Percentiles rank a stretch among this genome's conserved stretches.
phyloP scores from a whole-genome alignment of 2,113 vertebrate genomes.

The Carlito syrichta region DNA sequence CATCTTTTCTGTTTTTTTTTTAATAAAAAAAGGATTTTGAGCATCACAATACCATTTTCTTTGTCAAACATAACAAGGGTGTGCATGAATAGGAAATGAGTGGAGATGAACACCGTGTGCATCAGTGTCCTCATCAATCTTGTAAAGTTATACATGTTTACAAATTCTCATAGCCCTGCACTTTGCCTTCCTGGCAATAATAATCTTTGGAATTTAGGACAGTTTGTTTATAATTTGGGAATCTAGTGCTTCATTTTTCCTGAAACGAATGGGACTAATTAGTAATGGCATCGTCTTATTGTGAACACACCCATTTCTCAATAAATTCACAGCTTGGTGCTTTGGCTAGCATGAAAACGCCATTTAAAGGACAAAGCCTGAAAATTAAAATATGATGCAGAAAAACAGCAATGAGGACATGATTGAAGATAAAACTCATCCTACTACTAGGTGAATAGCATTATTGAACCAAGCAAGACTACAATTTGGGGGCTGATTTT shows the following conservation, averaged over 20 bases:
- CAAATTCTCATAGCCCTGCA: neutral
- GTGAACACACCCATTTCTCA: slow-evolving; percentile 37
- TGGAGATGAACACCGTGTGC: neutral
- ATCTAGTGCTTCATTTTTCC: slow-evolving; percentile 34
- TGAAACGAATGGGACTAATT: slow-evolving; percentile 11
- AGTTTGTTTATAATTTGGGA: slow-evolving; percentile 51
- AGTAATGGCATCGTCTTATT: slow-evolving; percentile 23
- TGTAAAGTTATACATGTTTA: neutral
- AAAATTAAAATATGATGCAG: neutral
- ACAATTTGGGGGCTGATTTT: slow-evolving; percentile 66
- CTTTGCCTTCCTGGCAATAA: slow-evolving; percentile 7
- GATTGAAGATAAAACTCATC: slow-evolving; percentile 4
- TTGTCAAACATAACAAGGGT: neutral
- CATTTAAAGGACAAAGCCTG: slow-evolving; percentile 3
- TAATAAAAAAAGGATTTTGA: slow-evolving; percentile 62
- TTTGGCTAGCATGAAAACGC: slow-evolving; percentile 41
- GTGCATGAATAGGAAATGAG: neutral
- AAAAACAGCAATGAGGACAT: neutral
- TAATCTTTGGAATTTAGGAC: slow-evolving; percentile 35
- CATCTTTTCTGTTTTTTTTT: slow-evolving; percentile 34
- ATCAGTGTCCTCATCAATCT: neutral
- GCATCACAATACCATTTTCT: slow-evolving; percentile 1
- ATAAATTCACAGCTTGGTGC: slow-evolving; percentile 40
- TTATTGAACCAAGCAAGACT: slow-evolving; percentile 56
- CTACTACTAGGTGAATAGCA: neutral